These are phyloP conservation scores for Atta texana DNA, from an alignment of 1,140 invertebrate genomes.

Conservation along the genomic window DNA sequence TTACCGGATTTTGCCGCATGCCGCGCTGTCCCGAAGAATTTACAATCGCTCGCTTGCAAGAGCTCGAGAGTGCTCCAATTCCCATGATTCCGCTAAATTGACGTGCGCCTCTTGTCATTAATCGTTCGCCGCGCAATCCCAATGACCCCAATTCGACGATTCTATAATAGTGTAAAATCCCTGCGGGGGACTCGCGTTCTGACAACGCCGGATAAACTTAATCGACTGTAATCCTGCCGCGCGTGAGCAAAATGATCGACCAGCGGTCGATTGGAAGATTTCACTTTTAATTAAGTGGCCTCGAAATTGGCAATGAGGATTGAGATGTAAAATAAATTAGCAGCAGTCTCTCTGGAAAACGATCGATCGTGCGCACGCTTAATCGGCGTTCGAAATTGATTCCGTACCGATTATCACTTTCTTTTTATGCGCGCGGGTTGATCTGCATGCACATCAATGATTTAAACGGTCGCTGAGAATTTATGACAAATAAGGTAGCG, in stretches of 20 bases:
- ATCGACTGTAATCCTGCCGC: not conserved
- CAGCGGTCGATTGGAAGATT: constrained; percentile 64
- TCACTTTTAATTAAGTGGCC: constrained; percentile 73
- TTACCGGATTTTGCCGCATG: constrained; percentile 69
- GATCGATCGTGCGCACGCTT: constrained; percentile 52
- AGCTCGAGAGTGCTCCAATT: constrained; percentile 65
- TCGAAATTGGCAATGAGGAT: constrained; percentile 53
- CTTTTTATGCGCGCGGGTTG: not conserved
- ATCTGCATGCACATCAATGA: constrained; percentile 8
- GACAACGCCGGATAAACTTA: constrained; percentile 9
- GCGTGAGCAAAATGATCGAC: constrained; percentile 34
- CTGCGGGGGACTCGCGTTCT: not conserved
- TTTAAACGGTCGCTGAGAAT: constrained; percentile 32
- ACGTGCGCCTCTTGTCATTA: constrained; percentile 64
- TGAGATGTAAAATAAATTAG: constrained; percentile 63
- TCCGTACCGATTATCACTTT: constrained; percentile 57
- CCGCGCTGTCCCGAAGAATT: constrained; percentile 66
- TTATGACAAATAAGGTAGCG: constrained; percentile 8
- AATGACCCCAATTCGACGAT: constrained; percentile 59
- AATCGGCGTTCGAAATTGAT: constrained; percentile 55
- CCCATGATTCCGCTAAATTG: constrained; percentile 65
- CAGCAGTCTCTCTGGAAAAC: constrained; percentile 11
- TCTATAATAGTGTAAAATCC: constrained; percentile 21
- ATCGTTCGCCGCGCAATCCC: constrained; percentile 72
- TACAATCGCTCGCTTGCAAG: constrained; percentile 68